Conservation (phyloP, 2,797 vertebrate genomes). For the Smutsia temminckii region DNA sequence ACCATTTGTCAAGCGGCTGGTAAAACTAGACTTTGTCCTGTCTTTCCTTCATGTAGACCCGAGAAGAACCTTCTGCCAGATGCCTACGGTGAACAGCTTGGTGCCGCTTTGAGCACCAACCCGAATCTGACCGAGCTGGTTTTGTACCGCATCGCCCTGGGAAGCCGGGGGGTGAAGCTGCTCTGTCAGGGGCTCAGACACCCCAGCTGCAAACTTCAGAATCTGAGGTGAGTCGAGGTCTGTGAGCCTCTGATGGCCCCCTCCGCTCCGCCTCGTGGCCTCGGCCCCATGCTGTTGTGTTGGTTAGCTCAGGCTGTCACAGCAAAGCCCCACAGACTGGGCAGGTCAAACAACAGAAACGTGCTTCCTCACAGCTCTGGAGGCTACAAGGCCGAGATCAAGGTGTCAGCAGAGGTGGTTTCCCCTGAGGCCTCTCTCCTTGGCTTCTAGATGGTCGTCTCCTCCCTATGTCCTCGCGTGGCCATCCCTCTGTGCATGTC, state of each 20-base stretch:
- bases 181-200: slow-evolving; percentile 70
- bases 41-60: neutral
- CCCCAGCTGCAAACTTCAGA: slow-evolving; percentile 68
- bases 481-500: neutral
- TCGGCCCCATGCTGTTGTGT: no score
- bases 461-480: neutral
- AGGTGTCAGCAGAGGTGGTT: no score
- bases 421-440: neutral
- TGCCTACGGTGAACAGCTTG: slow-evolving; percentile 31
- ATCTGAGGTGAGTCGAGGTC: slow-evolving; percentile 56
- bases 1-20: fast-evolving
- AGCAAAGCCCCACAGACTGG: neutral
- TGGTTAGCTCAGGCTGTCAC: no score
- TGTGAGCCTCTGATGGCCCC: neutral
- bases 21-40: neutral
- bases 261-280: fast-evolving
- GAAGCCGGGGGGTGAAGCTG: neutral
- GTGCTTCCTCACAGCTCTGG: neutral
- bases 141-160: slow-evolving; percentile 26
- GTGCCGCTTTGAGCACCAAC: neutral
- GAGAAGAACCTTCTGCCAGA: neutral
- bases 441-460: neutral
- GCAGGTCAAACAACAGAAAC: neutral
- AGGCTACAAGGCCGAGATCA: neutral
- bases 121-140: slow-evolving; percentile 52